Evolutionary conservation across 2,888 invertebrate species (phyloP), one percentile per base, ranked within the genome.

Genomic region (Leptura quadrifasciata): DNA sequence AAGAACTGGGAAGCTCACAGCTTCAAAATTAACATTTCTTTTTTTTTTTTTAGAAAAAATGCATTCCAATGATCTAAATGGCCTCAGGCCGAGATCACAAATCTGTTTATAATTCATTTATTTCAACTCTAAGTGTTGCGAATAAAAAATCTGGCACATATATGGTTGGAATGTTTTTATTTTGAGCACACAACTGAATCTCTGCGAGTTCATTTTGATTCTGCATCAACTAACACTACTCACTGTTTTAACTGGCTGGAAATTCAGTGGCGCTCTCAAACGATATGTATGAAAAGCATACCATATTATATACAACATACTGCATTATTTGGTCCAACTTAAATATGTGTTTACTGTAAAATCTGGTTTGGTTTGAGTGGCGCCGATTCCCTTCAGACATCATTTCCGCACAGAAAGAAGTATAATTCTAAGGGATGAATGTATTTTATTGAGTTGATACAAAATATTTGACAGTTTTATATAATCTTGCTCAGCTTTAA

Each of bases 131-230:
- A 86, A 87, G 87, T 85, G 87, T 88, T 88, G 88, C 87, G 88
- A 88, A 89, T 89, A 91, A 91, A 91, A 91, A 91, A 90, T 91
- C 91, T 92, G 91, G 92, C 92, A 92, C 92, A 91, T 91, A 91
- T 90, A 91, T 90, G 91, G 91, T 92, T 91, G 91, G 91, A 92
- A 91, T 91, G 91, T 91, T 91, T n/a, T 90, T 76, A 79, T 81
- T 85, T 85, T 84, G 82, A 81, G 72, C 63, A 67, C 47, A n/a
- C 77, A 60, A 79, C 80, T 81, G 73, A 79, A 77, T 84, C 76
- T 63, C 77, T n/a, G 69, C 55, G 64, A 63, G 80, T 74, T 75
- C 79, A 68, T 84, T 84, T 83, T 84, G 82, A 82, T 83, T 82
- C 76, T 80, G 64, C 57, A 69, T 72, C 70, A 61, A 69, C 77